Evolutionary conservation across 2,797 vertebrate genomes (phyloP), one percentile per base, ranked within the genome.

Genomic region (Characodon lateralis): DNA sequence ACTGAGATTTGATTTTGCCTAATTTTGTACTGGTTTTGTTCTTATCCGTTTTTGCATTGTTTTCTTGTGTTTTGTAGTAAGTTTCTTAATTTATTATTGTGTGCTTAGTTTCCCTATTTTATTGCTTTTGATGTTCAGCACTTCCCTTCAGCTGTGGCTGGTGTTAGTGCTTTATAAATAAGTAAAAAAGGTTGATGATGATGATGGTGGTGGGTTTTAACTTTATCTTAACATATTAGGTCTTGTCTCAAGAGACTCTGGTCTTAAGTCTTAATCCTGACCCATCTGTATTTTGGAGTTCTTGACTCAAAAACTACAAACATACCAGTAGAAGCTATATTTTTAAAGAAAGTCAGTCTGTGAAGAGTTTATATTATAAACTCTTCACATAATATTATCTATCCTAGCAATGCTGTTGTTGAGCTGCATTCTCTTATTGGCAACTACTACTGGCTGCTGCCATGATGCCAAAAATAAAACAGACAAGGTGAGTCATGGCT

Each of bases 401-500:
- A 14, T 4, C 12, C 22, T 13, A 65, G 39, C 13, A 2, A 63
- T n/a, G 31, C 53, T 39, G 77, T 72, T 78, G 77, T 63, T 39
- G 73, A 74, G 78, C 41, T 83, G 63, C 77, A 74, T 81, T 46
- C 59, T 71, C 78, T 78, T 85, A 83, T 80, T 87, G 84, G 69
- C 72, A 74, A 78, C 63, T 5, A 53, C 77, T 71, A 22, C 74
- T 7, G 1, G 24, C 55, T 4, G 46, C 68, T 82, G 72, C 76
- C 68, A 20, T 65, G 77, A 68, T 73, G 74, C 84, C 83, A 82
- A 78, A 87, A 86, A 89, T 86, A 91, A 89, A 88, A 86, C 81
- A 88, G 66, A 51, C 78, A 73, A 51, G 70, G 78, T 89, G 88
- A 91, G 80, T 89, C 89, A 89, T 43, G 13, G 58, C 72, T 87